Conservation (phyloP, 1,140 invertebrate species). For the Heliconius hermathena region DNA sequence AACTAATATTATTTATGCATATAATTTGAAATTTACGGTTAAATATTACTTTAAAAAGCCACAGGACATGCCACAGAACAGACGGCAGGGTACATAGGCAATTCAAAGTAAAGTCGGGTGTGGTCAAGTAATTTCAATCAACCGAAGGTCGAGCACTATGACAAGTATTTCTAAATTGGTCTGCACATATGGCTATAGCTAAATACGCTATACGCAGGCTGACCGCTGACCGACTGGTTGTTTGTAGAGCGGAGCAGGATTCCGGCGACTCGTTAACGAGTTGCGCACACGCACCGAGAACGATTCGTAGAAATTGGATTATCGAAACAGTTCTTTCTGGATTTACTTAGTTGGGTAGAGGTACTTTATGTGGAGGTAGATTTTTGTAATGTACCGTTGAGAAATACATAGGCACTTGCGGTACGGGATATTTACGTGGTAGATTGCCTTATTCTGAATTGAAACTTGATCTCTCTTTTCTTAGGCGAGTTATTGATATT, state of each 20-base stretch:
- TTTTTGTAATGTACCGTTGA: neutral
- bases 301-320: slow-evolving; percentile 60
- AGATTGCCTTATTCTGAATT: too few species aligned
- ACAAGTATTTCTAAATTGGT: slow-evolving; percentile 58
- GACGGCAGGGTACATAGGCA: neutral
- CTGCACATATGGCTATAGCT: slow-evolving; percentile 49
- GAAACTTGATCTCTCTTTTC: too few species aligned
- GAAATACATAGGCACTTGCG: neutral
- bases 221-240: slow-evolving; percentile 50
- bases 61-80: neutral
- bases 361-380: slow-evolving; percentile 7
- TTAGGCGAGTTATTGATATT: too few species aligned
- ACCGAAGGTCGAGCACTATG: slow-evolving; percentile 38
- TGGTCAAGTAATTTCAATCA: slow-evolving; percentile 21
- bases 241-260: slow-evolving; percentile 57
- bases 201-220: slow-evolving; percentile 37
- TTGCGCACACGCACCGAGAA: slow-evolving; percentile 56
- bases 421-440: too few species aligned
- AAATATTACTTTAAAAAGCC: neutral
- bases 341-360: neutral
- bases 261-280: slow-evolving; percentile 63
- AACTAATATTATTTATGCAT: neutral
- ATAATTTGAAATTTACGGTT: neutral
- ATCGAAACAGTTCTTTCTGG: slow-evolving; percentile 40
- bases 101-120: slow-evolving; percentile 21